Percentiles rank a stretch among this genome's conserved stretches.
Conservation (phyloP, 1,140 invertebrate genomes). For the Drosophila fuyamai region DNA sequence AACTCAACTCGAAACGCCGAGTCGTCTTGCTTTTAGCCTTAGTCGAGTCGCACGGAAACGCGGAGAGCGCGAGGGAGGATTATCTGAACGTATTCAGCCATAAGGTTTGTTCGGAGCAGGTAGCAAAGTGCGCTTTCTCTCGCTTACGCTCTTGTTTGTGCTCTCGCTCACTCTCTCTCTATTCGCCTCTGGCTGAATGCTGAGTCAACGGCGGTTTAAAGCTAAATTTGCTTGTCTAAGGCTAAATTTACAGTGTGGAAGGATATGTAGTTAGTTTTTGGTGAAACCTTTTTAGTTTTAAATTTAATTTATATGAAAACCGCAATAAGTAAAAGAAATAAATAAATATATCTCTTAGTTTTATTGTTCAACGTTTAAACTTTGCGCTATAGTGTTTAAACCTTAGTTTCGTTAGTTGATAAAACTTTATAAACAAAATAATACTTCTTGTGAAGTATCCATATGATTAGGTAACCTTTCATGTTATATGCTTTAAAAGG, state of each 20-base stretch:
- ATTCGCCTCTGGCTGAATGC: slow-evolving; percentile 3
- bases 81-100: slow-evolving; percentile 56
- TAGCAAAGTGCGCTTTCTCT: slow-evolving; percentile 21
- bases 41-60: not conserved
- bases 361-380: too few species aligned
- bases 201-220: slow-evolving; percentile 11
- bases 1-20: slow-evolving; percentile 43
- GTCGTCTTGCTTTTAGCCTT: slow-evolving; percentile 46
- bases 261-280: not conserved
- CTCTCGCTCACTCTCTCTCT: not conserved
- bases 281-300: too few species aligned
- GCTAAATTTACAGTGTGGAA: slow-evolving; percentile 16
- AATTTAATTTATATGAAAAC: too few species aligned
- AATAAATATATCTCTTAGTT: too few species aligned
- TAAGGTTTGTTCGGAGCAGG: slow-evolving; percentile 45
- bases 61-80: slow-evolving; percentile 6
- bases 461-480: too few species aligned
- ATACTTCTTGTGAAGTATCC: too few species aligned
- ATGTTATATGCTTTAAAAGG: too few species aligned
- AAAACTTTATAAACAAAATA: too few species aligned
- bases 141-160: not conserved
- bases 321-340: too few species aligned
- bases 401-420: too few species aligned
- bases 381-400: too few species aligned
- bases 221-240: slow-evolving; percentile 11